These are phyloP conservation scores for Myiotriccus ornatus DNA, from an alignment of 2,797 vertebrate species.

Conservation along the genomic window DNA sequence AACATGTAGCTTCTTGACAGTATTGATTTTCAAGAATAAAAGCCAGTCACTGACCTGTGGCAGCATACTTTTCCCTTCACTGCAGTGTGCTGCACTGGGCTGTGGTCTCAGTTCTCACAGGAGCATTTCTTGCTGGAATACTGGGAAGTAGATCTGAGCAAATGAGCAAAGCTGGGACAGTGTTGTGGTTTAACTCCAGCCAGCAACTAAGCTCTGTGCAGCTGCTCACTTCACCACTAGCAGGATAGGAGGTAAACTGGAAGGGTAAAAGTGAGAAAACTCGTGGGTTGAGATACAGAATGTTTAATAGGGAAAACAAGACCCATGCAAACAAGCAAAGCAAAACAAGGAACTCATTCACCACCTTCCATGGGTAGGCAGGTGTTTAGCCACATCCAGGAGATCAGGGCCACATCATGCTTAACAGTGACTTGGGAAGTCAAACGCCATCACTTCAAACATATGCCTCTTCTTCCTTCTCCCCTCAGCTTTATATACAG, in stretches of 20 bases:
- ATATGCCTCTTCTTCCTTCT: neutral
- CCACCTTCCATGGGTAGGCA: too few relatives aligned
- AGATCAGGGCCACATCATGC: neutral
- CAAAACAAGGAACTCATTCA: neutral
- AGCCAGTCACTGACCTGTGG: neutral
- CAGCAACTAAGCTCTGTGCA: fast-evolving
- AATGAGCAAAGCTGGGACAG: neutral
- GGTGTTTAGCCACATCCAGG: neutral
- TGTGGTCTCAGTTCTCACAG: neutral
- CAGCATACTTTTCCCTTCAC: neutral
- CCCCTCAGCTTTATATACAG: neutral
- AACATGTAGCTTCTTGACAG: neutral
- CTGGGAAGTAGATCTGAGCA: neutral
- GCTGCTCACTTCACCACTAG: neutral
- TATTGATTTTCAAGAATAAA: neutral
- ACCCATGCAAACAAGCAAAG: neutral
- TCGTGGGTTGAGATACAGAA: neutral
- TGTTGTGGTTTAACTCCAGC: neutral
- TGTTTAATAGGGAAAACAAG: neutral
- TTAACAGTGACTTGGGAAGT: fast-evolving
- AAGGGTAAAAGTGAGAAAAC: neutral
- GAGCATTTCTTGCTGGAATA: neutral
- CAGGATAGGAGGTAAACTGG: neutral
- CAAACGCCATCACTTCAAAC: neutral
- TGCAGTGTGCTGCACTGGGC: neutral